A percentile compares a stretch with the other conserved stretches of the same genome.
Conservation (phyloP, 2,113 vertebrate genomes). For the Tyto alba region DNA sequence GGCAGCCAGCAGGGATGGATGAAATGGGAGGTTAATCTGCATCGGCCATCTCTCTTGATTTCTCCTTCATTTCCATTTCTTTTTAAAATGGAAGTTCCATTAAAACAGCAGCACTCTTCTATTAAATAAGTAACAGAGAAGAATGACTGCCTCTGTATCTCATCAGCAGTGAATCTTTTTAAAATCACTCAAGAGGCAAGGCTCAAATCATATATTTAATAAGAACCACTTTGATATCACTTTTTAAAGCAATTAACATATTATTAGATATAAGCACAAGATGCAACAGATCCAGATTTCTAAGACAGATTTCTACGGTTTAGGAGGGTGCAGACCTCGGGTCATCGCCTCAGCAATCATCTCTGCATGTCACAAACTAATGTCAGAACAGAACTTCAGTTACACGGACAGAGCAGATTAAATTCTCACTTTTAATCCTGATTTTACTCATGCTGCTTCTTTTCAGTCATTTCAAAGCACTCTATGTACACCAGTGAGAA, state of each 20-base stretch:
- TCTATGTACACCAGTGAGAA: neutral
- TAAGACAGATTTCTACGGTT: neutral
- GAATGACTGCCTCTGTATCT: slow-evolving; percentile 18
- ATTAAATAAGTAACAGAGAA: slow-evolving; percentile 3
- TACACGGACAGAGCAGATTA: neutral
- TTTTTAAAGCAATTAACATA: slow-evolving; percentile 60
- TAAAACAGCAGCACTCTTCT: slow-evolving; percentile 33
- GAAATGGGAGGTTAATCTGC: neutral
- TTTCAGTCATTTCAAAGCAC: neutral
- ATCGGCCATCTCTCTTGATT: slow-evolving; percentile 3
- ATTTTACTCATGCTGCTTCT: neutral
- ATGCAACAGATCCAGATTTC: slow-evolving; percentile 42
- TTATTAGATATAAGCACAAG: slow-evolving; percentile 49
- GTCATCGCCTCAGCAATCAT: neutral
- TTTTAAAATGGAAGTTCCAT: slow-evolving; percentile 24
- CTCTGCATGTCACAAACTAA: neutral
- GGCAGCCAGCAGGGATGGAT: neutral
- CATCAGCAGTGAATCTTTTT: slow-evolving; percentile 19
- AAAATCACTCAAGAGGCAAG: slow-evolving; percentile 55
- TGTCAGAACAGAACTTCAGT: neutral
- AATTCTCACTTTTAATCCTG: neutral
- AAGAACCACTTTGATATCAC: slow-evolving; percentile 52
- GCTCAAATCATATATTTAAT: slow-evolving; percentile 62
- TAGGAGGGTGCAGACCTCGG: neutral
- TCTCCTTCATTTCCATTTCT: slow-evolving; percentile 31